phyloP scores from a whole-genome alignment of 1,140 invertebrate species.

The Drosophila parvula region DNA sequence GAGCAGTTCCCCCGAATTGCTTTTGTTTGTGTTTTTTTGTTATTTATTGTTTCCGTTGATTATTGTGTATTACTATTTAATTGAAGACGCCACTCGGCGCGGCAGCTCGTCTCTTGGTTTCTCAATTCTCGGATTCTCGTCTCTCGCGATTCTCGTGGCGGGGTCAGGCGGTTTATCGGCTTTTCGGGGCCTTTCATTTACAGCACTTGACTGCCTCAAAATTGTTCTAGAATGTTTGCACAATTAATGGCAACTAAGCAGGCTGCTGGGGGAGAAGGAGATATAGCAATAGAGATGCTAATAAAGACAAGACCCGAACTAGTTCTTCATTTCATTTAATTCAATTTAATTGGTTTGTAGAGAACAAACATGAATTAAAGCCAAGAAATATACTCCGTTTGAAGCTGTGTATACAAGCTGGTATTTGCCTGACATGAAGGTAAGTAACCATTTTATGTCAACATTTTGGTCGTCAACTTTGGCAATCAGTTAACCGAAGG shows the following conservation, averaged over 20 bases:
- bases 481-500: not conserved
- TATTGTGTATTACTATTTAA: constrained; percentile 78
- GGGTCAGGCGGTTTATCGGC: constrained; percentile 70
- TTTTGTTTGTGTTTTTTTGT: constrained; percentile 11
- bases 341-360: not conserved
- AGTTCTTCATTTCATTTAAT: constrained; percentile 1
- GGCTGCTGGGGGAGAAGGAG: too few species aligned
- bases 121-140: constrained; percentile 2
- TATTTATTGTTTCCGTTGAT: constrained; percentile 46
- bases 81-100: constrained; percentile 56
- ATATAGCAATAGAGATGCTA: not conserved
- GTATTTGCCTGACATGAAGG: too few species aligned
- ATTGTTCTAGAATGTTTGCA: constrained; percentile 55
- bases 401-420: not conserved
- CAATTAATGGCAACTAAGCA: constrained; percentile 37
- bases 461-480: constrained; percentile 1
- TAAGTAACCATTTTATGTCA: not conserved
- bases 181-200: constrained; percentile 37
- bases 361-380: not conserved
- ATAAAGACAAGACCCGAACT: not conserved
- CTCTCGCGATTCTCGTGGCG: constrained; percentile 13
- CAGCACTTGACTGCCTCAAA: constrained; percentile 33
- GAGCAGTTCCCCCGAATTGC: fast-evolving
- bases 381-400: not conserved
- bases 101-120: not conserved